Conservation (phyloP, 92 coral and sea anemone genomes). For the Anthopleura xanthogrammica region DNA sequence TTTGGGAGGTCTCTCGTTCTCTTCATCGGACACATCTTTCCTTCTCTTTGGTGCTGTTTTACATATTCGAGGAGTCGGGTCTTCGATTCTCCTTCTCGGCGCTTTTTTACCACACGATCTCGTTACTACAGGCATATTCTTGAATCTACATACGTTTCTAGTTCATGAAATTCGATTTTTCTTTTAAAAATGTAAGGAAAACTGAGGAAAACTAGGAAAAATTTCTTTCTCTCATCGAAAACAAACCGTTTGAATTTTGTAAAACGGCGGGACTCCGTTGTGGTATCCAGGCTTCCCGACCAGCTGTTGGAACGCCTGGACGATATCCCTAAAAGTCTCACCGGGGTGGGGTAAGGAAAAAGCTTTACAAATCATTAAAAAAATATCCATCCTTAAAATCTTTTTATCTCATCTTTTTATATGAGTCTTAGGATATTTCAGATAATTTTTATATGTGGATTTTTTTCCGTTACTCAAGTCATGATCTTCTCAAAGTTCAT, state of each 20-base stretch:
- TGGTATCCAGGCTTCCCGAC: slow-evolving; percentile 26
- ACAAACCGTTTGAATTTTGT: slow-evolving; percentile 48
- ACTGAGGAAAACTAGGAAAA: not conserved
- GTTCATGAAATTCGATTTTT: not conserved
- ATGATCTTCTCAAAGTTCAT: not conserved
- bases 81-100: slow-evolving; percentile 63
- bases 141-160: not conserved
- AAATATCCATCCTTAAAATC: too few relatives aligned
- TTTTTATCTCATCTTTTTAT: too few relatives aligned
- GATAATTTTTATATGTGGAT: too few relatives aligned
- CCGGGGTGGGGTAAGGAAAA: not conserved
- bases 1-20: slow-evolving; percentile 47
- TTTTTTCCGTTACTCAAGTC: not conserved
- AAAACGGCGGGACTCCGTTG: slow-evolving; percentile 38
- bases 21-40: slow-evolving; percentile 44
- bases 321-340: not conserved
- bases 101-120: slow-evolving; percentile 65
- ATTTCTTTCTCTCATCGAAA: slow-evolving; percentile 13
- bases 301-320: slow-evolving; percentile 4
- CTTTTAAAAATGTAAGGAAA: not conserved
- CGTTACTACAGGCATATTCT: slow-evolving; percentile 73
- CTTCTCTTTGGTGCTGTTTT: slow-evolving; percentile 63
- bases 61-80: slow-evolving; percentile 61
- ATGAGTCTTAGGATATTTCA: too few relatives aligned
- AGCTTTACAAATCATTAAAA: too few relatives aligned